Conservation (phyloP, 2,888 invertebrate genomes). For the Balanococcus diminutus region DNA sequence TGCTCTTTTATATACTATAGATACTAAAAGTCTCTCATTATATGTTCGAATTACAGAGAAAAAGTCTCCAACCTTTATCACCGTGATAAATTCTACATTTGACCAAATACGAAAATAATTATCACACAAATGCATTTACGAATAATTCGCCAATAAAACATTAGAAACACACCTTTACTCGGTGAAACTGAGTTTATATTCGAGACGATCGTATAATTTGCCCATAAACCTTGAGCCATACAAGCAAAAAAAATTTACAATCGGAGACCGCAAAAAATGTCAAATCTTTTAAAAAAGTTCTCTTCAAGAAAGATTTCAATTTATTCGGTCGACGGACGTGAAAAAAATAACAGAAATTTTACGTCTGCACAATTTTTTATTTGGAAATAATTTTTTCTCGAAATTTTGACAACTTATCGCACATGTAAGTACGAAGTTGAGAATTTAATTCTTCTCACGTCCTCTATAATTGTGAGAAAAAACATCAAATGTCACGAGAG, state of each 20-base stretch:
- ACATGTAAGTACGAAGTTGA: neutral
- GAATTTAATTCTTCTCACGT: neutral
- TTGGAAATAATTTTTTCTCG: neutral
- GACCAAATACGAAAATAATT: neutral
- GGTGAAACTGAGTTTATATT: neutral
- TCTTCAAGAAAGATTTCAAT: neutral
- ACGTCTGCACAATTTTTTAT: too few species aligned
- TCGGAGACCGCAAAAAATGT: neutral
- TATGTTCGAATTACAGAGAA: neutral
- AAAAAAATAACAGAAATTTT: neutral
- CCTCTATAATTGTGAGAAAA: neutral
- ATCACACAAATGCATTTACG: neutral
- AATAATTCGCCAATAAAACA: conserved; percentile 5
- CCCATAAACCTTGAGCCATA: neutral
- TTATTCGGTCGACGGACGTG: conserved; percentile 3
- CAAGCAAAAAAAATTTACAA: neutral
- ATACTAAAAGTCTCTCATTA: too few species aligned
- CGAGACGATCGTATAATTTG: neutral
- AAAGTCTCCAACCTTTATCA: neutral
- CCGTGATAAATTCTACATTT: neutral
- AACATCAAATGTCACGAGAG: neutral
- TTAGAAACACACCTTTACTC: neutral
- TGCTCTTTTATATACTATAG: too few species aligned
- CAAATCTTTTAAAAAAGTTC: neutral
- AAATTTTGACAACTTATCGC: neutral